A percentile compares a stretch with the other conserved stretches of the same genome.
Conservation (phyloP, 2,888 invertebrate species). For the Cylindroiulus punctatus region DNA sequence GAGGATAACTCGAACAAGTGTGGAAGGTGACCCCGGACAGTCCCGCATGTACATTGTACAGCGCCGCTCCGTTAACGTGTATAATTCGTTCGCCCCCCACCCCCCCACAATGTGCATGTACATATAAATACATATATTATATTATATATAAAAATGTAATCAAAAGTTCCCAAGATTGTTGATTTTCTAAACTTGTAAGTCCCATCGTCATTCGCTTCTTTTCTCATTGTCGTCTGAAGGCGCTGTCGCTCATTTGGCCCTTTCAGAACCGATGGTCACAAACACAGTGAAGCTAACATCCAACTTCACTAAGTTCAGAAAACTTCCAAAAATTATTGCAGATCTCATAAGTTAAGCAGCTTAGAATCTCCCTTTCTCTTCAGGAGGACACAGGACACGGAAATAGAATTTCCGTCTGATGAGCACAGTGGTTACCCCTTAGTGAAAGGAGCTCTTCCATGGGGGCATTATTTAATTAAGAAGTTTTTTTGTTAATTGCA, state of each 20-base stretch:
- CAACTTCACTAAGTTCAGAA: not conserved
- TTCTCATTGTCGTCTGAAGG: not conserved
- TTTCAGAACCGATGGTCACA: not conserved
- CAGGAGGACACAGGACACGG: no score
- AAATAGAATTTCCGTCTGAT: not conserved
- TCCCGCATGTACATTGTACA: conserved; percentile 14
- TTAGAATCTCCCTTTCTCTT: not conserved
- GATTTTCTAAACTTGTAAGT: not conserved
- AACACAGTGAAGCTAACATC: not conserved
- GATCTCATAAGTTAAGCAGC: not conserved
- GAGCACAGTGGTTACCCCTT: not conserved
- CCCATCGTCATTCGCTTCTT: conserved; percentile 1
- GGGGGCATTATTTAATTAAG: not conserved
- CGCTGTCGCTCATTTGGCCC: not conserved
- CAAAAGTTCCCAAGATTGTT: not conserved
- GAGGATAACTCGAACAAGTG: not conserved
- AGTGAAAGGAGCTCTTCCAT: not conserved
- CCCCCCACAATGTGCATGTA: not conserved
- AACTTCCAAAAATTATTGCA: not conserved
- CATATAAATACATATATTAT: conserved; percentile 20
- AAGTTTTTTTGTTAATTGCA: not conserved
- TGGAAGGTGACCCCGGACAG: not conserved
- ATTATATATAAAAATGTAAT: conserved; percentile 25
- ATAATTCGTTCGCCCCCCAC: not conserved
- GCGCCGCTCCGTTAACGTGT: not conserved